Evolutionary conservation across 2,113 vertebrate species (phyloP), one percentile per base, ranked within the genome.

Genomic region (Egretta garzetta): DNA sequence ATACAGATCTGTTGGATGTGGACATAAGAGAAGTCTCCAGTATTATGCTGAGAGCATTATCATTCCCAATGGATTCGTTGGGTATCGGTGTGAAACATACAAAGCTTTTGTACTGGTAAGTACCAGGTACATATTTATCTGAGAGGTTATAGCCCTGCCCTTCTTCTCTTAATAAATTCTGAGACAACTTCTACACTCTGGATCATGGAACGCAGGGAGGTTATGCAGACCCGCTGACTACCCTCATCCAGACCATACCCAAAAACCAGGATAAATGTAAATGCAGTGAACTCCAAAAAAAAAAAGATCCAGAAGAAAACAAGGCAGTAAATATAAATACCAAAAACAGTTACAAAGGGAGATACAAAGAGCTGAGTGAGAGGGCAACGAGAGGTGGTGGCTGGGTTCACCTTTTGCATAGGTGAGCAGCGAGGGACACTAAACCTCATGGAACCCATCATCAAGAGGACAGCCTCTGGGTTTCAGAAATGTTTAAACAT

Each of bases 41-140:
- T 97, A 97, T 55, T 97, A 97, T 22, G 90, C 94, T 82, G 97
- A 97, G 71, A 97, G 97, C 13, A 96, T 97, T 68, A 52, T 83
- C 37, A 95, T n/a, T 68, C 96, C 93, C 3, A 21, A 86, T 33
- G 96, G 96, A 15, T 97, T 97, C 96, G 94, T 79, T 58, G 96
- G 97, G 14, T 97, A 97, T 26, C 87, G 1, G n/a, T 97, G 97
- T 88, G 88, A 95, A 58, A 88, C 91, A 11, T 98, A 98, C 12
- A 8, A 1, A 84, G 59, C 27, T 37, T 98, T 98, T 94, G 64
- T 92, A 26, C 3, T 86, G 88, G 97, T 98, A 55, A 96, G 96
- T 50, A 21, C 14, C 35, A 27, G 41, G 14, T 30, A 55, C 35
- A 14, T 11, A 26, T 70, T 74, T 32, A 24, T 33, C 41, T 53